Base-by-base conservation (phyloP, 2,113 vertebrate genomes). In the Eurypyga helias region DNA sequence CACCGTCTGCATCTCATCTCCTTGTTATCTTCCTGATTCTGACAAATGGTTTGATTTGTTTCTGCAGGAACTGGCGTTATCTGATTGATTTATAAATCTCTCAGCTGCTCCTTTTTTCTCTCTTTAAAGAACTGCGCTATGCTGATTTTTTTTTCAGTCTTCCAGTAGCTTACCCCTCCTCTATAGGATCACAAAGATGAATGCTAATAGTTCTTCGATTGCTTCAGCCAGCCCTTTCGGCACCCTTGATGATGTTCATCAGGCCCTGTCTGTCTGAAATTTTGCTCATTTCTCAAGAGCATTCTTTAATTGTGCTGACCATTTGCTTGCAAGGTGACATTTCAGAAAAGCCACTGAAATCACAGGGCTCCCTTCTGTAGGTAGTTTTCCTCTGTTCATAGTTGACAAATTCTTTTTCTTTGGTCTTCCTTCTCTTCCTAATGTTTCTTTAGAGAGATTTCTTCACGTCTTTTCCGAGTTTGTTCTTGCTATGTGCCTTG, bases 41-140 rank as follows among this genome's bases (percentile, higher is more conserved):
- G 96, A 92, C 93, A 94, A 96, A 94, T 84, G 73, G 73, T 91
- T 96, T 95, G 83, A 89, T 89, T 96, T 97, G 64, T 95, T 96
- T 95, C 96, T 94, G 55, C 69, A 64, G 91, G 69, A 91, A 28
- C 69, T 89, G 80, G 51, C 78, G 51, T 83, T 96, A 95, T 94
- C 77, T 11, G 43, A 91, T 96, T 86, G 93, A 94, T 96, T 95
- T 96, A 96, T 95, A 65, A 84, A 94, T 95, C 93, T 95, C 77
- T 15, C 69, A 91, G 70, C 72, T 91, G 55, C 28, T 83, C 26
- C 18, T 86, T 93, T 95, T 85, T 76, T 34, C 48, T 82, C 38
- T 77, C 45, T 89, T 89, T 93, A 82, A 93, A 91, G 87, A 83
- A 66, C 89, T 84, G n/a, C 36, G 34, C 76, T 83, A 21, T 46